Base-by-base conservation (phyloP, 2,888 invertebrate genomes). In the Coelopa pilipes region DNA sequence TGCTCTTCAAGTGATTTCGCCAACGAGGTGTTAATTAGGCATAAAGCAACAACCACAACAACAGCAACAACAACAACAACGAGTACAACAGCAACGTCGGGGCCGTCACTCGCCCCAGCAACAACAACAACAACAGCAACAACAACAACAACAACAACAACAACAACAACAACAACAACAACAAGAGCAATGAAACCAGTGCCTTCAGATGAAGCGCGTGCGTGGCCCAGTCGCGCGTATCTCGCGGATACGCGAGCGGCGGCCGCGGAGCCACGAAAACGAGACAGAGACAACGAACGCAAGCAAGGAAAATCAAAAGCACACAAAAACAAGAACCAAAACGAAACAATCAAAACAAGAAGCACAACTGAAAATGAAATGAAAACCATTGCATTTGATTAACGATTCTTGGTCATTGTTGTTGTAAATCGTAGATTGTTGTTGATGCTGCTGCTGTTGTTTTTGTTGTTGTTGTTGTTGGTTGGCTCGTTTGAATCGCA, bases 371-470 rank as follows among this genome's bases (percentile, higher is more conserved):
- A 19, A 57, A 57, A 57, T 57, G 21, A 57, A 57, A 57, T 21
- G 24, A 59, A 59, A 59, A 9, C 19, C 21, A 21, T 2, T 59
- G 57, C 57, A 59, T 59, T 59, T 59, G 57, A 59, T 59, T 21
- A 21, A 59, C 57, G 57, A 59, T 59, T 59, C 57, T 59, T 21
- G 19, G 57, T 59, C 57, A 59, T 59, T 59, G 57, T 59, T 13
- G 17, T 21, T 59, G 55, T n/a, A n/a, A n/a, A n/a, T n/a, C n/a
- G n/a, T n/a, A n/a, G n/a, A n/a, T n/a, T n/a, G n/a, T n/a, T n/a
- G n/a, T n/a, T n/a, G n/a, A n/a, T n/a, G n/a, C 34, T 34, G 34
- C 19, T 59, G 24, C 11, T 59, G 57, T 57, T 57, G n/a, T 19
- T 55, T 55, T 55, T 15, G 1, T 55, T 11, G 17, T n/a, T 15